Evolutionary conservation across 1,140 invertebrate genomes (phyloP), one percentile per base, ranked within the genome.

Genomic region (Coenobita brevimanus): DNA sequence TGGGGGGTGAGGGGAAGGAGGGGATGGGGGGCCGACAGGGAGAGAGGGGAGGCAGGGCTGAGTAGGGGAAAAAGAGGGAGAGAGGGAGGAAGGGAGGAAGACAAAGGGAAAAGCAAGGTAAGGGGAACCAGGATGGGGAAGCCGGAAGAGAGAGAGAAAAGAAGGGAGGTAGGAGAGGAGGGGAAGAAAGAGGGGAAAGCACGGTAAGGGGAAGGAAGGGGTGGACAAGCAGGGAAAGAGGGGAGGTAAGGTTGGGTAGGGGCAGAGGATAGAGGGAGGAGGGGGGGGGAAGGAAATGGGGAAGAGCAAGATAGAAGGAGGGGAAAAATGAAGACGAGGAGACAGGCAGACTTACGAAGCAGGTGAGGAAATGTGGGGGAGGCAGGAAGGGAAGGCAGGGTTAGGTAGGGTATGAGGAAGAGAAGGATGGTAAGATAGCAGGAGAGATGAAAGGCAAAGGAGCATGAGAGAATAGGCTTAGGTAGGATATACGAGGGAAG

Each of bases 221-320:
- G 67, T 33, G 67, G 41, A 21, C 67, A 71, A 33, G 67, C 67
- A 71, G 67, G 41, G 33, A 71, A 38, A 38, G 33, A 71, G 62
- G 21, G 41, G 41, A 71, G 41, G 41, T 38, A 13, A 71, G 41
- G 30, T 38, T 38, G 67, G 67, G 33, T 38, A 38, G 67, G 33
- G 24, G 30, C 8, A n/a, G 36, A 24, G 62, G 36, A 67, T 1
- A 67, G 3, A 10, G 41, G 27, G 13, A 71, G 64, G 21, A 69
- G 67, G 41, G 41, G 67, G 41, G 21, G 6, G 1, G 21, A 38
- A 71, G 13, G 30, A 71, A 27, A 3, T 38, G 21, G 24, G 8
- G 21, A 8, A 71, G 21, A 6, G 21, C 4, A 17, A 17, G 41
- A 17, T 38, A 17, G 67, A 33, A 71, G 30, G 21, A 3, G 62